A percentile compares a stretch with the other conserved stretches of the same genome.
Conservation (phyloP, 2,888 invertebrate species). For the Nysson spinosus region DNA sequence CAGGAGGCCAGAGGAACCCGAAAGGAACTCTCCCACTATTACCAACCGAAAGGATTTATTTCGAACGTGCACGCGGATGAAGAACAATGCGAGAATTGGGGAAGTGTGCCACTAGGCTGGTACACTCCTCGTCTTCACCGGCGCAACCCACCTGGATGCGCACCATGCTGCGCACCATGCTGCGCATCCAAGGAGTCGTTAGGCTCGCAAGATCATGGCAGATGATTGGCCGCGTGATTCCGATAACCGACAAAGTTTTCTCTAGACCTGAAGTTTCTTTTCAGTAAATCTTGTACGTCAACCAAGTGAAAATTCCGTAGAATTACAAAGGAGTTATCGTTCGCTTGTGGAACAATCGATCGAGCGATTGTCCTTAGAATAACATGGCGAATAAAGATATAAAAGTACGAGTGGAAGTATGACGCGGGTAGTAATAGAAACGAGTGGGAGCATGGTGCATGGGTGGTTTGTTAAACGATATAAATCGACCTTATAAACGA, state of each 20-base stretch:
- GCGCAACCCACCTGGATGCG: constrained; percentile 42
- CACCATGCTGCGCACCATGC: constrained; percentile 38
- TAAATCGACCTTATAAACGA: constrained; percentile 56
- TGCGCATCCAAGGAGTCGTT: constrained; percentile 3
- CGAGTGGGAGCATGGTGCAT: too few relatives aligned
- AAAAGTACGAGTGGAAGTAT: too few relatives aligned
- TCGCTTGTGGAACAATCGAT: too few relatives aligned
- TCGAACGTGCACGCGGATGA: constrained; percentile 52
- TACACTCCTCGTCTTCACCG: constrained; percentile 29
- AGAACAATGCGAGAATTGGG: constrained; percentile 70
- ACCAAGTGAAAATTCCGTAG: too few relatives aligned
- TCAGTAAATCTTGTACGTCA: too few relatives aligned
- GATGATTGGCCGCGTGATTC: constrained; percentile 11
- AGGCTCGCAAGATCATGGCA: not conserved
- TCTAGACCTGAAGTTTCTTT: too few relatives aligned
- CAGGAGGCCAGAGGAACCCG: constrained; percentile 33
- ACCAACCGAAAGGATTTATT: constrained; percentile 46
- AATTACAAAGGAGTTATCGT: too few relatives aligned
- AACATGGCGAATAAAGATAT: too few relatives aligned
- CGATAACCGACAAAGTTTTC: not conserved
- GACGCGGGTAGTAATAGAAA: too few relatives aligned
- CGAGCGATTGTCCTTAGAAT: too few relatives aligned
- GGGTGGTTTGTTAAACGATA: constrained; percentile 33
- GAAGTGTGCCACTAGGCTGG: constrained; percentile 67
- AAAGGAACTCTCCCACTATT: not conserved